Base-by-base conservation (phyloP, 2,113 vertebrate genomes). In the Siniperca chuatsi region DNA sequence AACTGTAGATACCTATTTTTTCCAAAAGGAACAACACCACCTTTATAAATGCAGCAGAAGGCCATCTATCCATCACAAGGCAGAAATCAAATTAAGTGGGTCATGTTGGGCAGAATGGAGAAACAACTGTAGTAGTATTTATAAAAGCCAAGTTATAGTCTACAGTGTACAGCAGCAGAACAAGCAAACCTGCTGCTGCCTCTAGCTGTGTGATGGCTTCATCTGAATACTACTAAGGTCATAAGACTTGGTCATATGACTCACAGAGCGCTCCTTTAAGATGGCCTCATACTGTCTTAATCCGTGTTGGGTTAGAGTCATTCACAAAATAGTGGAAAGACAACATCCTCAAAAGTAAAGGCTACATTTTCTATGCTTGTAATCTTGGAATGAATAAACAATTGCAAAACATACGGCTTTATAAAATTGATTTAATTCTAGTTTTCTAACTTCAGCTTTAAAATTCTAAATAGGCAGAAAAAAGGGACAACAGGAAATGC, bases 211-310 rank as follows among this genome's bases (percentile, higher is more conserved):
- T 7, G 16, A 29, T 0, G 0, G 64, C 33, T 67, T 64, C 42
- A 46, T 83, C 50, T 58, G 61, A 84, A 85, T 55, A 71, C 62
- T 57, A 50, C 48, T 66, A 20, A 33, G 25, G 81, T 94, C 92
- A 92, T 83, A 80, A 87, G 91, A 93, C 89, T 9, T 16, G 46
- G 21, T 66, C 93, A 92, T 69, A 90, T 94, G 94, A 94, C 91
- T 86, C 54, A 29, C 64, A 2, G 42, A 71, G 50, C 18, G 44
- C 67, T 46, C 68, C 70, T 76, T 77, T 71, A 89, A 90, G 50
- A 68, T 57, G 57, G 72, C 66, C 83, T 82, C 88, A 82, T 71
- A 82, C 64, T 0, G 60, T 71, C 67, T 78, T 92, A 87, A 92
- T 88, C 92, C 60, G 69, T 29, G 3, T 25, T 55, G 60, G 75